phyloP scores from a whole-genome alignment of 2,113 vertebrate genomes.

The Spheniscus mendiculus region DNA sequence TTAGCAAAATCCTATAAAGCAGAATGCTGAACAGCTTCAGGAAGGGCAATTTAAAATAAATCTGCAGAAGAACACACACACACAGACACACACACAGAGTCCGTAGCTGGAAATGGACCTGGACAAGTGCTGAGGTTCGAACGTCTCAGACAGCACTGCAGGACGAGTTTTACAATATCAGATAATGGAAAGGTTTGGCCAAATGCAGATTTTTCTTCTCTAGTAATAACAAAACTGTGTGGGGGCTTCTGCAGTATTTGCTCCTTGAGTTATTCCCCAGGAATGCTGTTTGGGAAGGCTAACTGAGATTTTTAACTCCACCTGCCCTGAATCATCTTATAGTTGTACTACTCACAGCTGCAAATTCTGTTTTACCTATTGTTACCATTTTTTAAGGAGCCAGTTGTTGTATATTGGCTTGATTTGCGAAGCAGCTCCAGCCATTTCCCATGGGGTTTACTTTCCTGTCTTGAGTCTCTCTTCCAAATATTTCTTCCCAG shows the following conservation, averaged over 20 bases:
- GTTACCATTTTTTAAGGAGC: background rate
- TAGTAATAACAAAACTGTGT: background rate
- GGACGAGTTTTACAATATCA: background rate
- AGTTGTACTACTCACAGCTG: background rate
- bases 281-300: conserved; percentile 25
- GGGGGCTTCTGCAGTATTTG: conserved; percentile 21
- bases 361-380: background rate
- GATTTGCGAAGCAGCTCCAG: background rate
- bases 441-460: background rate
- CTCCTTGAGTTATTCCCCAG: background rate
- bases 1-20: conserved; percentile 49
- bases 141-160: background rate
- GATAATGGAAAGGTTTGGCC: conserved; percentile 16
- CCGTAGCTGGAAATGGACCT: conserved; percentile 27
- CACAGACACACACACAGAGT: background rate
- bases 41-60: conserved; percentile 35
- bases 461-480: background rate
- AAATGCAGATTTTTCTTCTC: conserved; percentile 17
- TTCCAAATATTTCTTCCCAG: background rate
- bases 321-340: background rate
- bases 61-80: background rate
- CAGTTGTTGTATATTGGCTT: background rate
- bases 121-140: background rate
- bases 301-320: background rate
- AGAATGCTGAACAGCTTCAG: background rate